These are phyloP conservation scores for Phrynosoma platyrhinos DNA, from an alignment of 2,113 vertebrate genomes.

Conservation along the genomic window DNA sequence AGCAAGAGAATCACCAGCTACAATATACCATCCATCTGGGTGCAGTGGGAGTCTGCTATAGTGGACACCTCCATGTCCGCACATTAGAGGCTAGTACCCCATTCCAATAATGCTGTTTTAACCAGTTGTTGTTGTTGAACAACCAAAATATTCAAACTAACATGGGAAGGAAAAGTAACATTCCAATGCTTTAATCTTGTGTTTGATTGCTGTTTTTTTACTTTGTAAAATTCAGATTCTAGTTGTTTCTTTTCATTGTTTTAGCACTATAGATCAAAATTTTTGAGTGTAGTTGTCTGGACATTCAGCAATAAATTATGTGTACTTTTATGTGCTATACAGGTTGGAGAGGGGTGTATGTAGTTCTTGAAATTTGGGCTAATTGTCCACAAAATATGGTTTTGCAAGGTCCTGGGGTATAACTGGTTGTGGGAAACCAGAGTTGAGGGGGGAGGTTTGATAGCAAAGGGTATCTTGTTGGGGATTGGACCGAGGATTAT, in stretches of 20 bases:
- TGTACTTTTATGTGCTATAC: background rate
- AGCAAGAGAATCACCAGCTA: background rate
- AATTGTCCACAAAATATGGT: background rate
- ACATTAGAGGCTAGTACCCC: background rate
- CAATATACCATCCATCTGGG: background rate
- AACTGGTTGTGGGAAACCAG: background rate
- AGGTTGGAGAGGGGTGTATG: background rate
- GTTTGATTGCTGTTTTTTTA: background rate
- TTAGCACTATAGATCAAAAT: background rate
- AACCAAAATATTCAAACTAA: no score
- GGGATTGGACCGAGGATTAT: background rate
- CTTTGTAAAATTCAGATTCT: background rate
- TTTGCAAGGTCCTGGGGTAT: background rate
- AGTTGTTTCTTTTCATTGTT: background rate
- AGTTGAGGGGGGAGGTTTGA: background rate
- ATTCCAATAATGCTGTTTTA: background rate
- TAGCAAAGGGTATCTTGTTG: background rate
- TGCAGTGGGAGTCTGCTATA: background rate
- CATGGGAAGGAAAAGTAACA: no score
- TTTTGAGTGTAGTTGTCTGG: conserved; percentile 6
- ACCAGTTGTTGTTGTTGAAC: no score
- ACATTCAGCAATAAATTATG: background rate
- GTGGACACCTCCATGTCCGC: background rate
- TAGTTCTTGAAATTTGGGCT: background rate
- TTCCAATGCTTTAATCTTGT: no score